Percentiles rank a stretch among this genome's conserved stretches.
Evolutionary conservation across 1,140 invertebrate genomes (phyloP).

Genomic region (Drosophila prosaltans): DNA sequence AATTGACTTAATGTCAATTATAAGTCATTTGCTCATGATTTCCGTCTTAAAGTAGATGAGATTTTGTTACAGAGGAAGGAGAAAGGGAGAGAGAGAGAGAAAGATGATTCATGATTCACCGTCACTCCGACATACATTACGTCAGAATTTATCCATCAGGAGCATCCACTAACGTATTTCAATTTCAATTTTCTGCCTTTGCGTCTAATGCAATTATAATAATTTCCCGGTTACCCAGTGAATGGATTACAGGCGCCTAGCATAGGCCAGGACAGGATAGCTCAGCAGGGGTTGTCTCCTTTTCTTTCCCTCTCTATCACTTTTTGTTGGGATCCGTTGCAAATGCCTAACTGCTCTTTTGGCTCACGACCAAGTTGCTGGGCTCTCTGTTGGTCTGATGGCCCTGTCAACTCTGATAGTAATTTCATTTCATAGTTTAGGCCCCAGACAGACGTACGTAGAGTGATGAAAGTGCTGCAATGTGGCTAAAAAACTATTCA

Average conservation of each 20-base stretch:
- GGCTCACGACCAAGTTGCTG: constrained; percentile 63
- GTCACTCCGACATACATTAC: constrained; percentile 32
- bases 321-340: background rate
- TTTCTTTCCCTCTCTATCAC: too few species aligned
- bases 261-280: constrained; percentile 16
- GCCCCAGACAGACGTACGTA: constrained; percentile 15
- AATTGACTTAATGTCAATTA: constrained; percentile 49
- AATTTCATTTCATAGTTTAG: constrained; percentile 42
- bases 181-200: constrained; percentile 79
- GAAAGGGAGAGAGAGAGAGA: constrained; percentile 7
- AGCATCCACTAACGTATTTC: constrained; percentile 61
- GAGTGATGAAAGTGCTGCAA: constrained; percentile 21
- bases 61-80: constrained; percentile 39
- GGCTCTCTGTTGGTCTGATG: constrained; percentile 13
- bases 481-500: constrained; percentile 16
- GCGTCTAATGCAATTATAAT: constrained; percentile 78
- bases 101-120: constrained; percentile 13
- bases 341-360: constrained; percentile 32
- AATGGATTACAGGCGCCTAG: constrained; percentile 59
- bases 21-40: constrained; percentile 42
- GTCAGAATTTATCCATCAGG: constrained; percentile 64
- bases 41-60: constrained; percentile 25
- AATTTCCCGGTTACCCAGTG: constrained; percentile 68
- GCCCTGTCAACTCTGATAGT: constrained; percentile 60
- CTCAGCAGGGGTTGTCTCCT: background rate